Base-by-base conservation (phyloP, 1,140 invertebrate species). In the Rhynchophorus ferrugineus region DNA sequence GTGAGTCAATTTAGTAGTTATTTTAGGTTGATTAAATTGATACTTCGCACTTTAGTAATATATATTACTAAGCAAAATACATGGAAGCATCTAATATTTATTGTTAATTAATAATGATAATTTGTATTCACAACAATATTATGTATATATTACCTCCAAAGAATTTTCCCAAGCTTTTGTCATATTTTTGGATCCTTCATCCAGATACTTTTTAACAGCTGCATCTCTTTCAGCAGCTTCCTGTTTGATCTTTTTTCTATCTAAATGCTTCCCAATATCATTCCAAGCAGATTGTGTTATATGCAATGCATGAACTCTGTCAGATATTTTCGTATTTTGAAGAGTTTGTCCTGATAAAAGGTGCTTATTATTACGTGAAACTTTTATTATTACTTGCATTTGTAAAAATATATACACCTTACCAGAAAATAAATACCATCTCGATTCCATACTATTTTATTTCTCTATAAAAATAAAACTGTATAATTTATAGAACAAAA, bases 91-190 rank as follows among this genome's bases (percentile, higher is more conserved):
- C n/a, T n/a, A n/a, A n/a, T n/a, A n/a, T n/a, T n/a, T n/a, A n/a
- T n/a, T n/a, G n/a, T n/a, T n/a, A n/a, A n/a, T n/a, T n/a, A n/a
- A n/a, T n/a, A n/a, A n/a, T n/a, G n/a, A n/a, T n/a, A n/a, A n/a
- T n/a, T n/a, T n/a, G n/a, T n/a, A n/a, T n/a, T n/a, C n/a, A n/a
- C n/a, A n/a, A n/a, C n/a, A n/a, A n/a, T n/a, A n/a, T n/a, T n/a
- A n/a, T n/a, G n/a, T n/a, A n/a, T n/a, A n/a, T n/a, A n/a, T 48
- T 54, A 65, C 63, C 48, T 63, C 57, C 16, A 65, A 49, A 1
- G 60, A 62, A 45, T 65, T 62, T 29, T 49, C 52, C 62, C 63
- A 65, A 20, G 57, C 48, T 56, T 58, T 55, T 2, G 60, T 65
- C 61, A 65, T 64, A 14, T 44, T 44, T 39, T 61, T 58, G 9